Percentiles rank a stretch among this genome's conserved stretches.
These are phyloP conservation scores for Nymphalis c-album DNA, from an alignment of 2,888 invertebrate species.

Conservation along the genomic window DNA sequence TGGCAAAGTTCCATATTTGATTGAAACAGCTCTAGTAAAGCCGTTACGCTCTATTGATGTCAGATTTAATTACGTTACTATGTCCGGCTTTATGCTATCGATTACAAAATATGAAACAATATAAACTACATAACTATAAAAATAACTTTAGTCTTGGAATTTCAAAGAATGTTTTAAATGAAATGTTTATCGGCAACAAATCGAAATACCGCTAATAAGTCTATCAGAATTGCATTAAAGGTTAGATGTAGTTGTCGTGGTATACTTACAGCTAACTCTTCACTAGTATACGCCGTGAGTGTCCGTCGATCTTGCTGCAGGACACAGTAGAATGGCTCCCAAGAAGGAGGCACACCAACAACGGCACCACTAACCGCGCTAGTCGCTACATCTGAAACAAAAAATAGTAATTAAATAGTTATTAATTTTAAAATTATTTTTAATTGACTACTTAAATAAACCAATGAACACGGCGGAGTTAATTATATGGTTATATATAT, in stretches of 20 bases:
- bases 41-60: conserved; percentile 62
- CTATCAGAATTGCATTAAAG: not conserved
- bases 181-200: not conserved
- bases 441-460: not conserved
- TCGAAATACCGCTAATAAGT: not conserved
- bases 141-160: not conserved
- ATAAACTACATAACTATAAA: conserved; percentile 17
- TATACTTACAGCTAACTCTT: conserved; percentile 88
- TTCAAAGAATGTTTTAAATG: not conserved
- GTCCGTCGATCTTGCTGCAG: conserved; percentile 88
- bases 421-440: not conserved
- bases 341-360: conserved; percentile 82
- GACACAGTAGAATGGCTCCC: conserved; percentile 91
- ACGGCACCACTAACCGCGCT: conserved; percentile 76
- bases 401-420: not conserved
- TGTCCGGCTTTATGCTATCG: conserved; percentile 54
- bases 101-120: conserved; percentile 44
- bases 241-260: not conserved
- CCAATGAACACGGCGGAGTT: not conserved
- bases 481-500: not conserved
- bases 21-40: conserved; percentile 47
- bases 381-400: conserved; percentile 67
- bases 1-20: conserved; percentile 32
- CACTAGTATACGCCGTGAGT: conserved; percentile 88
- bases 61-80: conserved; percentile 54